These are phyloP conservation scores for Columba janthina DNA, from an alignment of 2,113 vertebrate species.

Conservation along the genomic window DNA sequence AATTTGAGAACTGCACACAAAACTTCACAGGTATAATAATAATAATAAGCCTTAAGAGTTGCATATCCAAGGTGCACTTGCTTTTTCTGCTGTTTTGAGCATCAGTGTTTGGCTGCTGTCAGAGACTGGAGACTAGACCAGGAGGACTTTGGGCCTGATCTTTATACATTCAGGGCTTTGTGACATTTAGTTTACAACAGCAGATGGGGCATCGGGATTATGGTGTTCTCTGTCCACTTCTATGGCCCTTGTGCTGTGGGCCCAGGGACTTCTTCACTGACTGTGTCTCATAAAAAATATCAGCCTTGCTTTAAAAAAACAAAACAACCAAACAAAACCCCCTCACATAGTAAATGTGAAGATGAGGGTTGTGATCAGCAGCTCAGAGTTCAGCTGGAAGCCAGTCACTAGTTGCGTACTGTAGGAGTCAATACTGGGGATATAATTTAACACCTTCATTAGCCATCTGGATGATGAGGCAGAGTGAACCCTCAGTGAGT, in stretches of 20 bases:
- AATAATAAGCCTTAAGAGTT: rapidly evolving
- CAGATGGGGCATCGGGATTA: background rate
- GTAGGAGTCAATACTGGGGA: background rate
- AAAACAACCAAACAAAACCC: too few species aligned
- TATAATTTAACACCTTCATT: too few species aligned
- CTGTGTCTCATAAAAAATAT: background rate
- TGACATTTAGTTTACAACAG: background rate
- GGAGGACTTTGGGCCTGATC: background rate
- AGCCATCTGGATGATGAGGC: too few species aligned
- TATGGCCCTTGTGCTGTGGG: rapidly evolving
- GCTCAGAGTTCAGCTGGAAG: background rate
- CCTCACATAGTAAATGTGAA: background rate
- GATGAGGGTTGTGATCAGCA: background rate
- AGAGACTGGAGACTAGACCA: background rate
- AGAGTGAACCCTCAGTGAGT: too few species aligned
- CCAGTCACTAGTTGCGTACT: background rate
- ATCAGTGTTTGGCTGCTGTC: background rate
- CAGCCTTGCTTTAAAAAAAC: background rate
- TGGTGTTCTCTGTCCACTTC: background rate
- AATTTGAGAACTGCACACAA: rapidly evolving
- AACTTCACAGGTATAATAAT: rapidly evolving
- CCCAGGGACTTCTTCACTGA: background rate
- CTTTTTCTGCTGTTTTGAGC: background rate
- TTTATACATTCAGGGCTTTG: background rate
- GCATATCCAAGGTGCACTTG: rapidly evolving